Evolutionary conservation across 2,888 invertebrate genomes (phyloP).

Genomic region (Epinotia nisella): DNA sequence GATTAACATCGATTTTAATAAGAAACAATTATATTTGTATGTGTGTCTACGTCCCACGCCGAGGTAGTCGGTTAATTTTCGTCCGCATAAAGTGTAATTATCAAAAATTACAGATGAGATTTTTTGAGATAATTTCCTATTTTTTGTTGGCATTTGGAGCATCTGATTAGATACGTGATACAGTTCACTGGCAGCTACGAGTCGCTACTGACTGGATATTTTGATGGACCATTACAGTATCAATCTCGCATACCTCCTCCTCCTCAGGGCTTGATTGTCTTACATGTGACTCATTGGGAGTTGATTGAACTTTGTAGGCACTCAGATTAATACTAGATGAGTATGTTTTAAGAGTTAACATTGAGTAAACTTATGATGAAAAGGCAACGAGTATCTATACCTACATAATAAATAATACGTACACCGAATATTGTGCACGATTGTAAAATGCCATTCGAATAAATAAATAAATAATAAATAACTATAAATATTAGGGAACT

Average conservation of each 20-base stretch:
- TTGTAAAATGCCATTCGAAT: too few species aligned
- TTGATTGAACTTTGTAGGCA: slow-evolving; percentile 11
- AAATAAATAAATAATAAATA: too few species aligned
- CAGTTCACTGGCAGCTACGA: slow-evolving; percentile 45
- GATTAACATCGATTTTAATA: slow-evolving; percentile 84
- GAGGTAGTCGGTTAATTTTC: slow-evolving; percentile 62
- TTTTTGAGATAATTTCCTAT: slow-evolving; percentile 71
- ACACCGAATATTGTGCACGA: too few species aligned
- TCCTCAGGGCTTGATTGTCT: slow-evolving; percentile 3
- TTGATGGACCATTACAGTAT: slow-evolving; percentile 5
- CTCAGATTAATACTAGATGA: not conserved
- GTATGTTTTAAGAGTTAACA: not conserved
- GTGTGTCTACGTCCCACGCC: slow-evolving; percentile 79
- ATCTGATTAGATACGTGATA: slow-evolving; percentile 46
- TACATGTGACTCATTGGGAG: slow-evolving; percentile 18
- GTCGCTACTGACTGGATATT: slow-evolving; percentile 24
- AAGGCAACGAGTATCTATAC: too few species aligned
- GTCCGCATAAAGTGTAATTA: slow-evolving; percentile 78
- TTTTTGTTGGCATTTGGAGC: slow-evolving; percentile 62
- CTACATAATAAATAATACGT: too few species aligned
- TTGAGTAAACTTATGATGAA: not conserved
- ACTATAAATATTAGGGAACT: too few species aligned
- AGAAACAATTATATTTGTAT: slow-evolving; percentile 83
- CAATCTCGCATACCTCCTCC: slow-evolving; percentile 8
- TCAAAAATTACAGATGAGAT: slow-evolving; percentile 81